phyloP scores from a whole-genome alignment of 92 coral and sea anemone species.

The Siderastrea siderea region DNA sequence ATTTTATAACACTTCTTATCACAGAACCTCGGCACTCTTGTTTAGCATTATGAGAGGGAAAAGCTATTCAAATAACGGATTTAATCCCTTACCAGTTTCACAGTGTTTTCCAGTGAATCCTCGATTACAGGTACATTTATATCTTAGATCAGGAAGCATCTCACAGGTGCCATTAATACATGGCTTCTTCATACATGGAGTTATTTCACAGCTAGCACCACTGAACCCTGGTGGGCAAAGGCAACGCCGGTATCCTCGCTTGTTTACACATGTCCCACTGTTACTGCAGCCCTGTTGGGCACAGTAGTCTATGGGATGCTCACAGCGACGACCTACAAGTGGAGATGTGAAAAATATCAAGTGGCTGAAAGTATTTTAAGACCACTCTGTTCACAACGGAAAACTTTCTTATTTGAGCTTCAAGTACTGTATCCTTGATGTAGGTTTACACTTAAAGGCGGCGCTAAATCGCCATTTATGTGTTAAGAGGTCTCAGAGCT shows the following conservation, averaged over 20 bases:
- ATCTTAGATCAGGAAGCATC: slow-evolving; percentile 8
- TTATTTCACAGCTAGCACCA: slow-evolving; percentile 84
- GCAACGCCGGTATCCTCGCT: slow-evolving; percentile 79
- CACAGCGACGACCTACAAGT: slow-evolving; percentile 85
- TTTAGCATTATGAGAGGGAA: no score
- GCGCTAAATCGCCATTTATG: no score
- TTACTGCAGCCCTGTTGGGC: slow-evolving; percentile 72
- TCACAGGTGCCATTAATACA: slow-evolving; percentile 66
- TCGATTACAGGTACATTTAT: slow-evolving; percentile 65
- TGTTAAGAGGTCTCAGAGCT: no score
- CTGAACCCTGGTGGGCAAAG: slow-evolving; percentile 83
- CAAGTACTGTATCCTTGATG: no score
- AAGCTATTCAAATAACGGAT: no score
- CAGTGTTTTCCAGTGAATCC: slow-evolving; percentile 84
- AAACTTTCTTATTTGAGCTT: no score
- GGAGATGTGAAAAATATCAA: no score
- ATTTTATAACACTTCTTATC: no score
- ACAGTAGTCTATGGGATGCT: slow-evolving; percentile 88
- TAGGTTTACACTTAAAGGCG: no score
- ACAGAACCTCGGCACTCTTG: no score
- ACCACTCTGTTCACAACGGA: no score
- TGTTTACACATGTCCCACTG: slow-evolving; percentile 90
- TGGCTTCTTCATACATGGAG: slow-evolving; percentile 82
- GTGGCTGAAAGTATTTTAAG: no score
- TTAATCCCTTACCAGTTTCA: slow-evolving; percentile 60